These are phyloP conservation scores for Camelus bactrianus DNA, from an alignment of 2,113 vertebrate genomes.

Conservation along the genomic window DNA sequence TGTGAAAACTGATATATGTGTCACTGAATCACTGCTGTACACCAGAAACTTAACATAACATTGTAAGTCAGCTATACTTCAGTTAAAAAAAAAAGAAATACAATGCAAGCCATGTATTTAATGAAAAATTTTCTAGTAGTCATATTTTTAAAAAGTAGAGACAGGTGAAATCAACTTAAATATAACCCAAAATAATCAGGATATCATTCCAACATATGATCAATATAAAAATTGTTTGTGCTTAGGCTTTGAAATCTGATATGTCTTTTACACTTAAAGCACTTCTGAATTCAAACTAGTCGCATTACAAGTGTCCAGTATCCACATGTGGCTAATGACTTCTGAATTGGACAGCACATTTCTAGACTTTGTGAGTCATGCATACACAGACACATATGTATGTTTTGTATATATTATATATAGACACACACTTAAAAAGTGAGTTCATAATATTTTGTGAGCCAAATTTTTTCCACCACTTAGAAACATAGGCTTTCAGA, in stretches of 20 bases:
- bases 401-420: neutral
- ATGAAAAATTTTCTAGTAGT: constrained; percentile 7
- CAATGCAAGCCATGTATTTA: neutral
- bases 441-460: neutral
- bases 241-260: constrained; percentile 2
- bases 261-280: neutral
- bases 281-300: neutral
- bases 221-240: neutral
- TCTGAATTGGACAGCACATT: neutral
- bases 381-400: neutral
- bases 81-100: neutral
- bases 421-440: neutral
- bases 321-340: neutral
- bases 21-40: too few species aligned
- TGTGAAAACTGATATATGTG: too few species aligned
- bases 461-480: neutral
- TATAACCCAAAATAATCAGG: neutral
- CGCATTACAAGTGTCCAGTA: neutral
- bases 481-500: constrained; percentile 4
- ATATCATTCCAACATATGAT: neutral
- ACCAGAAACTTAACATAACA: too few species aligned
- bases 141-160: neutral
- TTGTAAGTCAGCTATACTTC: too few species aligned
- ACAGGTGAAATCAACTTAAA: neutral
- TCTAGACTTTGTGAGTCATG: neutral